These are phyloP conservation scores for Oreochromis spilurus DNA, from an alignment of 2,113 vertebrate genomes.

Conservation along the genomic window DNA sequence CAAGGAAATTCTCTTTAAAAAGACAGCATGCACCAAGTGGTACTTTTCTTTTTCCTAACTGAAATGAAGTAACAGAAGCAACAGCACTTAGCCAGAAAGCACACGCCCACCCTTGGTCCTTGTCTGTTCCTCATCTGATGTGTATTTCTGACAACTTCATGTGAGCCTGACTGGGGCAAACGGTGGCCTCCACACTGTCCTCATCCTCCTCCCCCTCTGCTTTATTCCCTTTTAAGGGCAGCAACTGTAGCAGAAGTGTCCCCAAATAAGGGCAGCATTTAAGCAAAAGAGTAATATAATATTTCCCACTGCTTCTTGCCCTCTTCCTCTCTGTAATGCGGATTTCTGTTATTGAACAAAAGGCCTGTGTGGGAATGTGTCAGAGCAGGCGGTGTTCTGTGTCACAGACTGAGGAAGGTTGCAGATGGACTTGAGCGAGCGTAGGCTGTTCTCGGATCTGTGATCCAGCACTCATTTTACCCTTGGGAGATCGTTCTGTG, in stretches of 20 bases:
- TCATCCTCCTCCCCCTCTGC: conserved; percentile 13
- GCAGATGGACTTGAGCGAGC: background rate
- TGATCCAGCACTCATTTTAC: background rate
- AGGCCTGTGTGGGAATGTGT: conserved; percentile 23
- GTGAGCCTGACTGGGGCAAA: background rate
- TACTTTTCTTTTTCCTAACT: background rate
- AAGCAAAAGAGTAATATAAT: conserved; percentile 50
- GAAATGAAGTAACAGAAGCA: background rate
- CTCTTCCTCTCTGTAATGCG: conserved; percentile 15
- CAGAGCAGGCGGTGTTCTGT: background rate
- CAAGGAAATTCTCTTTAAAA: background rate
- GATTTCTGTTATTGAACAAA: conserved; percentile 35
- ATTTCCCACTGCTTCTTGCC: conserved; percentile 46
- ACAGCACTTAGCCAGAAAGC: background rate
- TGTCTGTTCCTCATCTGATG: background rate
- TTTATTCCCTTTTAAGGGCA: conserved; percentile 69
- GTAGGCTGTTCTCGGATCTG: background rate
- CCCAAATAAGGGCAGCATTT: conserved; percentile 67
- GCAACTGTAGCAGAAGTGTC: conserved; percentile 12
- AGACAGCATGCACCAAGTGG: fast-evolving
- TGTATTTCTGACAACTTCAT: background rate
- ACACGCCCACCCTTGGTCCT: fast-evolving
- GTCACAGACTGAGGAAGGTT: conserved; percentile 1
- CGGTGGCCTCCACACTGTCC: background rate
- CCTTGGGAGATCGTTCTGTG: background rate